A percentile compares a stretch with the other conserved stretches of the same genome.
Conservation (phyloP, 1,140 invertebrate species). For the Gryon sp. region DNA sequence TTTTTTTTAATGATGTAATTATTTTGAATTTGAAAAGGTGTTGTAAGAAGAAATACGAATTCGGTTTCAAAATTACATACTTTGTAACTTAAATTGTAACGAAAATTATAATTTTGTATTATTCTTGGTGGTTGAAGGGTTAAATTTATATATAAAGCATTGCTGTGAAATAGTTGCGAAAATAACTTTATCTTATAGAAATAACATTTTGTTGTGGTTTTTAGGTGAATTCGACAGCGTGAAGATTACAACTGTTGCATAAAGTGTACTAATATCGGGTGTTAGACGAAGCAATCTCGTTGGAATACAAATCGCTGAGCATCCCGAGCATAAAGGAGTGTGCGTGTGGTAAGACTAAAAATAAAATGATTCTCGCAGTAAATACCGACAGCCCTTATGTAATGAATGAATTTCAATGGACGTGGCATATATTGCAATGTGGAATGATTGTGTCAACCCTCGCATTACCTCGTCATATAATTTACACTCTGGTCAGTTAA, state of each 20-base stretch:
- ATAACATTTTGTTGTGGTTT: too few relatives aligned
- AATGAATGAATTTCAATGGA: conserved; percentile 75
- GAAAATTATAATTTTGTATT: too few relatives aligned
- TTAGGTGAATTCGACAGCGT: too few relatives aligned
- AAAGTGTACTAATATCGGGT: conserved; percentile 34
- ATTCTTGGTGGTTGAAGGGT: too few relatives aligned
- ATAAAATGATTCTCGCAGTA: conserved; percentile 66
- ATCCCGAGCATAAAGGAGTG: conserved; percentile 42
- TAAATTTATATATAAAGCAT: too few relatives aligned
- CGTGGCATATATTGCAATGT: conserved; percentile 41
- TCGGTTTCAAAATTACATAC: too few relatives aligned
- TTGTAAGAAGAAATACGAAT: too few relatives aligned
- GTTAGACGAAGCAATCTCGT: conserved; percentile 29
- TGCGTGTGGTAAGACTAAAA: conserved; percentile 45
- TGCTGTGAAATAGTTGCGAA: too few relatives aligned
- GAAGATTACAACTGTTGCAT: conserved; percentile 36
- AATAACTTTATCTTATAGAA: too few relatives aligned
- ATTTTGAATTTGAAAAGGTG: too few relatives aligned
- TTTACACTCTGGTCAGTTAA: conserved; percentile 7
- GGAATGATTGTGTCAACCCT: conserved; percentile 54
- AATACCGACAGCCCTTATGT: conserved; percentile 73
- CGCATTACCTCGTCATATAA: conserved; percentile 17
- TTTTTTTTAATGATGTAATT: too few relatives aligned
- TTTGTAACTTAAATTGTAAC: too few relatives aligned
- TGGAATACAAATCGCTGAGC: conserved; percentile 35